Percentiles rank a stretch among this genome's conserved stretches.
phyloP scores from a whole-genome alignment of 2,797 vertebrate species.

The Rhodeus uyekii region DNA sequence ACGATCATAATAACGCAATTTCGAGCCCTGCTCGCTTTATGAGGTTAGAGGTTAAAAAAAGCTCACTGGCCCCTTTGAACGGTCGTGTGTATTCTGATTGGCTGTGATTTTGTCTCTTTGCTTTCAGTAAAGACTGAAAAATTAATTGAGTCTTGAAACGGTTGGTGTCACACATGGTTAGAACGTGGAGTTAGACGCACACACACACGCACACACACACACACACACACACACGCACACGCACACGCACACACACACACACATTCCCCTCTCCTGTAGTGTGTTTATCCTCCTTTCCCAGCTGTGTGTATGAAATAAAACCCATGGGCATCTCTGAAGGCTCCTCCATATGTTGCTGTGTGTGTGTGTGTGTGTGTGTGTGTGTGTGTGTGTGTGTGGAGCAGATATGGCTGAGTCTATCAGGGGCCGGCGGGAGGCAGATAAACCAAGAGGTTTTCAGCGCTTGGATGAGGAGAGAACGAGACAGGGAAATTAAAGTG shows the following conservation, averaged over 20 bases:
- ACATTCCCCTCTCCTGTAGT: not conserved
- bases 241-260: not conserved
- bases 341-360: constrained; percentile 6
- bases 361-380: not conserved
- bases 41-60: too few relatives aligned
- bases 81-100: not conserved
- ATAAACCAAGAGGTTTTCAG: constrained; percentile 34
- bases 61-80: not conserved
- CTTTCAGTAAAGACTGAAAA: not conserved
- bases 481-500: constrained; percentile 28
- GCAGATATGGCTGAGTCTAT: constrained; percentile 25
- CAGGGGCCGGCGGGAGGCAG: not conserved
- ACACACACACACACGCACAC: not conserved
- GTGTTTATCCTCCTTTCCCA: constrained; percentile 28
- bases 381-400: constrained; percentile 8
- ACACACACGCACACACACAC: not conserved
- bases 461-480: not conserved
- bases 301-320: constrained; percentile 31
- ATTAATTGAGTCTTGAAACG: not conserved
- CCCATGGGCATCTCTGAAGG: constrained; percentile 6
- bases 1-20: too few relatives aligned
- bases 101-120: not conserved
- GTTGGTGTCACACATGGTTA: not conserved
- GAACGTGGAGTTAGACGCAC: not conserved
- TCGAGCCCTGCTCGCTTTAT: too few relatives aligned